phyloP scores from a whole-genome alignment of 2,888 invertebrate species.

The Neelides folsomi region DNA sequence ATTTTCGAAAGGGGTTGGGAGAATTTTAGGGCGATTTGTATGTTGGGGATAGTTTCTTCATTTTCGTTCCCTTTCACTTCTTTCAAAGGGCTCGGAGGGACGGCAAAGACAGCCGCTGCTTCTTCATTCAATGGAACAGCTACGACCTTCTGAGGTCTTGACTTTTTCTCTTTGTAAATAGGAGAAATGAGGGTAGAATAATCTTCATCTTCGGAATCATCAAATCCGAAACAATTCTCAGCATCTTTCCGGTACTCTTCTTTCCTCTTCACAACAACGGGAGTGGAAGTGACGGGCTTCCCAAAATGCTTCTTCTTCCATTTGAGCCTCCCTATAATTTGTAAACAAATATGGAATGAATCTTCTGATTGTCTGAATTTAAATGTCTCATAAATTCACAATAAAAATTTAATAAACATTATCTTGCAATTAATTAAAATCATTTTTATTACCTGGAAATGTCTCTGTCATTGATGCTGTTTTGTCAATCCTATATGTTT shows the following conservation, averaged over 20 bases:
- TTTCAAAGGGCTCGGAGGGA: background rate
- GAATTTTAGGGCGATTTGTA: background rate
- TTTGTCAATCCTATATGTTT: background rate
- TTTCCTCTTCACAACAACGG: conserved; percentile 9
- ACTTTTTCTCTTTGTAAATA: conserved; percentile 5
- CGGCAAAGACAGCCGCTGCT: conserved; percentile 6
- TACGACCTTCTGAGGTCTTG: conserved; percentile 4
- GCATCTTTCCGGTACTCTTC: conserved; percentile 11
- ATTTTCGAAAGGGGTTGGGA: too few species aligned
- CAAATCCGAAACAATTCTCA: conserved; percentile 22
- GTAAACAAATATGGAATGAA: background rate
- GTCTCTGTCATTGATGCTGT: conserved; percentile 13
- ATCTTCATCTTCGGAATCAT: conserved; percentile 10
- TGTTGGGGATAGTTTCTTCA: background rate
- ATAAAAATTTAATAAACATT: background rate
- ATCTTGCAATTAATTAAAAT: background rate
- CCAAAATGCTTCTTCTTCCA: conserved; percentile 19
- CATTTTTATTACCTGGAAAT: conserved; percentile 8
- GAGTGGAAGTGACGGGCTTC: conserved; percentile 25
- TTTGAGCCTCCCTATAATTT: conserved; percentile 14
- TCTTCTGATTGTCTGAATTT: background rate
- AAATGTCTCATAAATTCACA: background rate
- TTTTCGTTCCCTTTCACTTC: background rate
- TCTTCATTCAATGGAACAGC: conserved; percentile 8
- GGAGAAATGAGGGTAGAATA: conserved; percentile 18